phyloP scores from a whole-genome alignment of 2,888 invertebrate genomes.

The Lacanobia oleracea region DNA sequence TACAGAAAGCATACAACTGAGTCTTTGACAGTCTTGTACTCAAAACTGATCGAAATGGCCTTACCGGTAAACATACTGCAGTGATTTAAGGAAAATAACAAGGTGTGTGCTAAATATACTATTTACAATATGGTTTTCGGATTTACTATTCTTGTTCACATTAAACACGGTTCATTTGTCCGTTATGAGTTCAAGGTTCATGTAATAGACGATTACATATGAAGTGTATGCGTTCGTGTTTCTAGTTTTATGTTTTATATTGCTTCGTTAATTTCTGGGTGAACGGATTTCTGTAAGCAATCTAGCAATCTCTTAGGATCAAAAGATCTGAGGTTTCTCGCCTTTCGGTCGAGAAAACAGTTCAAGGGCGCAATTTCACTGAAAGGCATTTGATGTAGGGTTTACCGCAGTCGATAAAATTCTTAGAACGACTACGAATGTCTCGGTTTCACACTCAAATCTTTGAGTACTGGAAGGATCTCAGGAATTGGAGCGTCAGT shows the following conservation, averaged over 20 bases:
- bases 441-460: slow-evolving; percentile 26
- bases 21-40: background rate
- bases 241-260: slow-evolving; percentile 35
- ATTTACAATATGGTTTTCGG: slow-evolving; percentile 54
- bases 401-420: slow-evolving; percentile 29
- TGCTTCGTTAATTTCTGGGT: slow-evolving; percentile 16
- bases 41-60: slow-evolving; percentile 12
- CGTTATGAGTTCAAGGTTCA: slow-evolving; percentile 63
- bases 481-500: background rate
- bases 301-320: slow-evolving; percentile 3
- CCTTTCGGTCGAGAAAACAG: slow-evolving; percentile 10
- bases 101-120: slow-evolving; percentile 53
- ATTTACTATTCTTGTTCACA: slow-evolving; percentile 55
- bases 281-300: slow-evolving; percentile 15
- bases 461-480: background rate
- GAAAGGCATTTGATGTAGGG: slow-evolving; percentile 52
- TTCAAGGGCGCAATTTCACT: slow-evolving; percentile 34
- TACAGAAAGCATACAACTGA: slow-evolving; percentile 17
- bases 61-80: slow-evolving; percentile 17
- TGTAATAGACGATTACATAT: slow-evolving; percentile 47
- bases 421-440: slow-evolving; percentile 39
- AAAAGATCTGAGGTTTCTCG: slow-evolving; percentile 3
- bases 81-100: slow-evolving; percentile 55
- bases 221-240: slow-evolving; percentile 45
- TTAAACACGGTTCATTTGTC: slow-evolving; percentile 50